A percentile compares a stretch with the other conserved stretches of the same genome.
These are phyloP conservation scores for Ictalurus punctatus DNA, from an alignment of 2,113 vertebrate genomes.

Conservation along the genomic window DNA sequence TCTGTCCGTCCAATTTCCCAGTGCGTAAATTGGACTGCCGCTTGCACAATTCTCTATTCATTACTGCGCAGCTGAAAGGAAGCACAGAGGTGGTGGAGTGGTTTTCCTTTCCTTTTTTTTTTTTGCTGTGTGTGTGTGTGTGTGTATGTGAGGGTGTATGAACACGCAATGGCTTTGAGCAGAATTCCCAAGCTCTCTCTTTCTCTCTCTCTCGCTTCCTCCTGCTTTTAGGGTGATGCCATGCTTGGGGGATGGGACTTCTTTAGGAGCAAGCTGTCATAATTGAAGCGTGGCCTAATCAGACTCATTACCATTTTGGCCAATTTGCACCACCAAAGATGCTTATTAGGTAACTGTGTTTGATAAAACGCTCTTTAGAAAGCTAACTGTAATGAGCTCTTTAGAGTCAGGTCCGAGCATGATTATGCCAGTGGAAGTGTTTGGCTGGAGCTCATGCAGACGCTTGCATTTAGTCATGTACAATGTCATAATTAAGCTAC, in stretches of 20 bases:
- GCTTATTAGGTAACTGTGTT: slow-evolving; percentile 99
- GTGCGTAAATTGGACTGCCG: slow-evolving; percentile 87
- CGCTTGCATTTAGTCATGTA: slow-evolving; percentile 87
- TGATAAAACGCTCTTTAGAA: slow-evolving; percentile 99
- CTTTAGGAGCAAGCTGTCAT: slow-evolving; percentile 79
- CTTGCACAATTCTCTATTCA: slow-evolving; percentile 94
- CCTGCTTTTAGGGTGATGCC: slow-evolving; percentile 69
- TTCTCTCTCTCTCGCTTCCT: slow-evolving; percentile 26
- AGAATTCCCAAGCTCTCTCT: slow-evolving; percentile 71
- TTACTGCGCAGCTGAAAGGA: slow-evolving; percentile 89
- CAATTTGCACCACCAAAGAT: slow-evolving; percentile 99
- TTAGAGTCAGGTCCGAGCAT: slow-evolving; percentile 95
- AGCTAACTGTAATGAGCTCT: slow-evolving; percentile 99
- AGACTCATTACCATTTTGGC: slow-evolving; percentile 99
- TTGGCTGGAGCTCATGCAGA: slow-evolving; percentile 84
- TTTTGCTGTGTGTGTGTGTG: slow-evolving; percentile 55
- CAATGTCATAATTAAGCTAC: slow-evolving; percentile 95
- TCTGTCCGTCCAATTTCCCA: slow-evolving; percentile 88
- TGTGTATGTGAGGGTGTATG: slow-evolving; percentile 22
- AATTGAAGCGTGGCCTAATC: slow-evolving; percentile 99
- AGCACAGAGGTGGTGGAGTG: slow-evolving; percentile 84
- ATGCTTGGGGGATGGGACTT: slow-evolving; percentile 45
- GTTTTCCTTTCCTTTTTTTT: slow-evolving; percentile 68
- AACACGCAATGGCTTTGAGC: slow-evolving; percentile 63
- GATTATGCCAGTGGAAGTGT: slow-evolving; percentile 92